phyloP scores from a whole-genome alignment of 23 tunicate species.

The Styela clava region DNA sequence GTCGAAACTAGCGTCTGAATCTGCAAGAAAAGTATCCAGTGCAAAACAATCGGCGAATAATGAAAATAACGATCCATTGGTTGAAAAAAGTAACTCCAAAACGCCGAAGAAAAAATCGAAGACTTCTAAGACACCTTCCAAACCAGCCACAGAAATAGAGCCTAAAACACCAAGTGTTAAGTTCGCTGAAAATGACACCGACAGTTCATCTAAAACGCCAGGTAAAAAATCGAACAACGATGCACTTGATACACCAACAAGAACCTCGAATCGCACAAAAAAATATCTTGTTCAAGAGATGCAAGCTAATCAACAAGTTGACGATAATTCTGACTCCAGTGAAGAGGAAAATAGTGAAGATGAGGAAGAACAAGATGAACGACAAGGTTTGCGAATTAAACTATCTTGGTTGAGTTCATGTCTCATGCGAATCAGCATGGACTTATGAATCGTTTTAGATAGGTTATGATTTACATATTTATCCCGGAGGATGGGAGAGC shows the following conservation, averaged over 20 bases:
- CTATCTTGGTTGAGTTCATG: too few species aligned
- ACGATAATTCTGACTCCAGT: constrained; percentile 10
- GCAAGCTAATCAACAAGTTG: background rate
- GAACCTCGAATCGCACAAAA: constrained; percentile 6
- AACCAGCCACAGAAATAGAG: background rate
- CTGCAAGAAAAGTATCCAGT: constrained; percentile 11
- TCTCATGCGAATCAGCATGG: too few species aligned
- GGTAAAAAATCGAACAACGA: background rate
- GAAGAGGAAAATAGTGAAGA: constrained; percentile 11
- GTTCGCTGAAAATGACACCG: background rate
- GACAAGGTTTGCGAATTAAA: background rate
- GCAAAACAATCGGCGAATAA: background rate
- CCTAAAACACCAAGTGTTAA: background rate
- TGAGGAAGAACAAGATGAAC: constrained; percentile 10
- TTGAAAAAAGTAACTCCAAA: background rate
- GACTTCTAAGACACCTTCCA: background rate
- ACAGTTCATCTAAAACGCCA: background rate
- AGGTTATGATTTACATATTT: too few species aligned
- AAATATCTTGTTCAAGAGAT: constrained; percentile 13
- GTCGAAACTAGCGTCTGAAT: constrained; percentile 48
- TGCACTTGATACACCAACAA: background rate
- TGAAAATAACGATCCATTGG: constrained; percentile 6
- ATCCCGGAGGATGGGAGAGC: too few species aligned
- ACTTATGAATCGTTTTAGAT: too few species aligned
- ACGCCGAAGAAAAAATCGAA: constrained; percentile 3